These are phyloP conservation scores for Rallus limicola DNA, from an alignment of 2,113 vertebrate species.

Conservation along the genomic window DNA sequence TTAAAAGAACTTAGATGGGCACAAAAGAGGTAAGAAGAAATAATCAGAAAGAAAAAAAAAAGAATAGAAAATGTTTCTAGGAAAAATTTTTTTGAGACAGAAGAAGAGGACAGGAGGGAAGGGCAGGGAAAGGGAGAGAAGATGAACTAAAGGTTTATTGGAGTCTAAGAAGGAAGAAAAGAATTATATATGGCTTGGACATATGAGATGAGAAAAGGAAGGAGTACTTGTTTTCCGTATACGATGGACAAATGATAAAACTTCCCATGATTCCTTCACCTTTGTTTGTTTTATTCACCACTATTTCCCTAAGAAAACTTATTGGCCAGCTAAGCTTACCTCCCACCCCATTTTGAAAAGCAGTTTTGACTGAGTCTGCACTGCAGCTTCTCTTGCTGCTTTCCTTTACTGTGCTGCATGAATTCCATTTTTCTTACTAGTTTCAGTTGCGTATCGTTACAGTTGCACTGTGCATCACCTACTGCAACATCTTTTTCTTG, in stretches of 20 bases:
- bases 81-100: neutral
- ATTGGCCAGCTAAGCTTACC: rapidly evolving
- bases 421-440: neutral
- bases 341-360: neutral
- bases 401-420: neutral
- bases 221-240: neutral
- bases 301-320: neutral
- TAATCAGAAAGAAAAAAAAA: neutral
- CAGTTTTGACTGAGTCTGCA: neutral
- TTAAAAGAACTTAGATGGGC: neutral
- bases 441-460: neutral
- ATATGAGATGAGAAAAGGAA: neutral
- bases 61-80: neutral
- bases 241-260: neutral
- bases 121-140: no score
- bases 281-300: neutral
- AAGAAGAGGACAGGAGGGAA: no score
- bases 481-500: neutral
- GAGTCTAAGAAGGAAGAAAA: neutral
- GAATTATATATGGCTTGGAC: rapidly evolving
- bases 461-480: neutral
- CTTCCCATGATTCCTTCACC: neutral
- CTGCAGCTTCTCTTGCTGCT: neutral
- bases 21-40: neutral
- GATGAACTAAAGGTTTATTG: neutral